Base-by-base conservation (phyloP, 2,888 invertebrate genomes). In the Diarsia mendica region DNA sequence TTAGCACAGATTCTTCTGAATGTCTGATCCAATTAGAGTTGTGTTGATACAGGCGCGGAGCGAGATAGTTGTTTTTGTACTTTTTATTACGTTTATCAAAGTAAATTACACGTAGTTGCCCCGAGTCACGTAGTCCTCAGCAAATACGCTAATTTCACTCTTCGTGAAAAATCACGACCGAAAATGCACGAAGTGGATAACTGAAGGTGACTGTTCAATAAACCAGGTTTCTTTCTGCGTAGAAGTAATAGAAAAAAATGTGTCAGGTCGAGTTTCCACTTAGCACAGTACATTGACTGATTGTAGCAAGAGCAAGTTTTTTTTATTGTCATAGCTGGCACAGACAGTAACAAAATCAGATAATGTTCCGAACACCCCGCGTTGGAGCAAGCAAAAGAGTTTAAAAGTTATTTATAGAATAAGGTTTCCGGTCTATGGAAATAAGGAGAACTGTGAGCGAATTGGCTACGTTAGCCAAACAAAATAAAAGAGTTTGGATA, bases 381-480 rank as follows among this genome's bases (percentile, higher is more conserved):
- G 61, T 70, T 71, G 64, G 77, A 69, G 71, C 79, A 55, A 69
- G 71, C 79, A 55, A 78, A 72, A 67, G 75, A 76, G 72, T 75
- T 82, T 82, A 81, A 86, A 75, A 81, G 49, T 67, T 83, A 86
- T 86, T 78, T 81, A 80, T 86, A 86, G 86, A 79, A 73, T 77
- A 80, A 77, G 75, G 79, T 85, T 75, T 86, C 86, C 86, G 81
- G 85, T 75, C 69, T 68, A 79, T 70, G 77, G 78, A 68, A 82
- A 82, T 82, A 75, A 77, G 74, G 73, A 75, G 67, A 75, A 74
- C 77, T 78, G 79, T 51, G 60, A 80, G 82, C 73, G 76, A 77
- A 74, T 63, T 65, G 64, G 44, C 67, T 68, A 51, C 76, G 65
- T 77, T 39, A 61, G 73, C 68, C 73, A 82, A 82, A 72, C 63